Evolutionary conservation across 1,140 invertebrate species (phyloP), one percentile per base, ranked within the genome.

Genomic region (Drosophila suzukii): DNA sequence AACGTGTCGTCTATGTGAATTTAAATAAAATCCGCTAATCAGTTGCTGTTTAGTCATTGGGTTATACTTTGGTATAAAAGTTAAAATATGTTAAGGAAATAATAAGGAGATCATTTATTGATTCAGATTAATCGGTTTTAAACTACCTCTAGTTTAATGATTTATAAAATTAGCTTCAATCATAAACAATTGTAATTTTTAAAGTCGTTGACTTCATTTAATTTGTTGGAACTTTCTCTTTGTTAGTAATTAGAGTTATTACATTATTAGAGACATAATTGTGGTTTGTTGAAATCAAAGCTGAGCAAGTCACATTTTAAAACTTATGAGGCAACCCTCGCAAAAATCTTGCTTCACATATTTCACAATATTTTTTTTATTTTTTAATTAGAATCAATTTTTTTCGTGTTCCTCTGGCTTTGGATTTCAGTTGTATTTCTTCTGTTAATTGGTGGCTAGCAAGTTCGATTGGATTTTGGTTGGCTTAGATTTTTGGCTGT

Each of bases 381-480:
- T 76, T 83, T 72, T 79, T 79, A 86, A 88, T 86, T 79, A 79
- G 71, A 67, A 72, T 51, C 43, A 32, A 63, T 71, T 67, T 75
- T 39, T 53, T 8, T 34, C 7, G 32, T 6, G 7, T 30, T 61
- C 57, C 12, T 15, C 6, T 53, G 27, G 41, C 49, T 74, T 78
- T 67, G 43, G 34, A 36, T 68, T 71, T 49, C 6, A 30, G 6
- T 56, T 54, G 38, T 1, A 15, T 51, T 68, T 47, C 30, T 58
- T 66, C 27, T 68, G 66, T 60, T 73, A 77, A 82, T 71, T 78
- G 54, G 30, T 51, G 51, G 55, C 51, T 32, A 76, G 61, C 39
- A 39, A 44, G 51, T 68, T 39, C 32, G 27, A 49, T 68, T 61
- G 17, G 74, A 82, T 88, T 88, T 79, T 27, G 27, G 27, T 88